Percentiles rank a stretch among this genome's conserved stretches.
Evolutionary conservation across 2,113 vertebrate genomes (phyloP).

Genomic region (Poicephalus gulielmi): DNA sequence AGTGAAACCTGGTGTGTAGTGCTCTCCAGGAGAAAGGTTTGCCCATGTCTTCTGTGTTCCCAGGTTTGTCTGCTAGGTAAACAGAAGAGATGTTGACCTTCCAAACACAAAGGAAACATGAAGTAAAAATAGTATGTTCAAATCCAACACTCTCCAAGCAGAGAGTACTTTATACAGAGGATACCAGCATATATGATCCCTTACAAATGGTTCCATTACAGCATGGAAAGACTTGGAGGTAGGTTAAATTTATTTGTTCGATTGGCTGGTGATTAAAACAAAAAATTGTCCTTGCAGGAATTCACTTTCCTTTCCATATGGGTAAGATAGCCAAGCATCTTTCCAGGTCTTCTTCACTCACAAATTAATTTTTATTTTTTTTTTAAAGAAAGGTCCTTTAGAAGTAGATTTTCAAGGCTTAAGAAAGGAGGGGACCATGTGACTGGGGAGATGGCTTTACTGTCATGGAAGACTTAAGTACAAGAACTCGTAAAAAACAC

Average conservation of each 20-base stretch:
- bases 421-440: background rate
- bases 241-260: background rate
- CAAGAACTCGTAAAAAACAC: background rate
- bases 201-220: background rate
- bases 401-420: background rate
- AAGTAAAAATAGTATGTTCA: background rate
- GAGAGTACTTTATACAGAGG: background rate
- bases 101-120: background rate
- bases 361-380: background rate
- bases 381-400: background rate
- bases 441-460: background rate
- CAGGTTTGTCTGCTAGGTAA: background rate
- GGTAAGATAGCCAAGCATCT: background rate
- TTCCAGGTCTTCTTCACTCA: background rate
- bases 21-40: background rate
- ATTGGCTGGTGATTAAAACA: background rate
- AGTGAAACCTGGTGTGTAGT: background rate
- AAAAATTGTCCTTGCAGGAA: background rate
- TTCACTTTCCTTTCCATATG: background rate
- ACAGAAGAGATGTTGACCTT: background rate
- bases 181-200: background rate
- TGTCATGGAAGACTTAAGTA: constrained; percentile 1
- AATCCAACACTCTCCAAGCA: background rate
- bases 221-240: background rate
- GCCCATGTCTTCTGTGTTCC: background rate